Conservation (phyloP, 2,888 invertebrate genomes). For the Pyralis farinalis region DNA sequence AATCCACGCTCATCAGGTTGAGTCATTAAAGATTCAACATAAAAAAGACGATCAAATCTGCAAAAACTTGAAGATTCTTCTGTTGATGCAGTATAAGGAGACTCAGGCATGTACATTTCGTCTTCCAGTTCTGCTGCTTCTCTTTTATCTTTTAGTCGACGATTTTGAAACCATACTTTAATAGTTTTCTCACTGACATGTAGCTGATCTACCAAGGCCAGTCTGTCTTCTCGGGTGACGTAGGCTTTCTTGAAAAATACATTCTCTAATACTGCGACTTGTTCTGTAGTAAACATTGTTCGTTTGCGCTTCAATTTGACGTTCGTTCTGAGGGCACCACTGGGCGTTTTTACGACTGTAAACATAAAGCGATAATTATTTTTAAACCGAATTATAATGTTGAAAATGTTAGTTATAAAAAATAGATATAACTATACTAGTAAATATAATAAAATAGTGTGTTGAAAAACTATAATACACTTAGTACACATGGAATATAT, state of each 20-base stretch:
- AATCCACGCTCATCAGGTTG: constrained; percentile 42
- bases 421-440: no score
- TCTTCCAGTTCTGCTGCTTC: constrained; percentile 1
- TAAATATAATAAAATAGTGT: no score
- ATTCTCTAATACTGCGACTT: constrained; percentile 86
- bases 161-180: constrained; percentile 91
- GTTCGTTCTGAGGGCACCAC: no score
- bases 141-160: constrained; percentile 84
- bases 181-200: constrained; percentile 85
- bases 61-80: no score
- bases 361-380: no score
- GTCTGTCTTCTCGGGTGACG: constrained; percentile 82
- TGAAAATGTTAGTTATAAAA: no score
- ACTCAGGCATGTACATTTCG: background rate
- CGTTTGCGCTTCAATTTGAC: constrained; percentile 86
- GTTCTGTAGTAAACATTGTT: constrained; percentile 87
- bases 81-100: background rate
- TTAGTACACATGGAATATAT: no score
- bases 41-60: constrained; percentile 6
- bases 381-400: no score
- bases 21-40: constrained; percentile 39
- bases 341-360: no score
- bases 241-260: constrained; percentile 85
- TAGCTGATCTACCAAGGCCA: constrained; percentile 65
- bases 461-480: no score